phyloP scores from a whole-genome alignment of 2,888 invertebrate genomes.

The Pogonocherus hispidulus region DNA sequence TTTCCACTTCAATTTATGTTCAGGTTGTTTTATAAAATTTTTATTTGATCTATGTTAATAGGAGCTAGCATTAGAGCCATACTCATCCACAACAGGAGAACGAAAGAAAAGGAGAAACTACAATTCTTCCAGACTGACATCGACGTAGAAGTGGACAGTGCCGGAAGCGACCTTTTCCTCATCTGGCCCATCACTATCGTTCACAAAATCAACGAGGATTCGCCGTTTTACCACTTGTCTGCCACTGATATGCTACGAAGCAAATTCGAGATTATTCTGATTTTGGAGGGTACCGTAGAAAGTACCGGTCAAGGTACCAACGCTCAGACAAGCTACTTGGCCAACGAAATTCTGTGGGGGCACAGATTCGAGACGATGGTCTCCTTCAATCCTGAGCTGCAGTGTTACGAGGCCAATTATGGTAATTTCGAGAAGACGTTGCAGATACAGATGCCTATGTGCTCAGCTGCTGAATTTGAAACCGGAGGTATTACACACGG shows the following conservation, averaged over 20 bases:
- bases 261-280: constrained; percentile 88
- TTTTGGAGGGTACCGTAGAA: constrained; percentile 91
- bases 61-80: constrained; percentile 88
- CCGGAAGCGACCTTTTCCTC: constrained; percentile 90
- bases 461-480: constrained; percentile 78
- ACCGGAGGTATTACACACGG: not conserved
- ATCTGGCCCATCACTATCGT: constrained; percentile 96
- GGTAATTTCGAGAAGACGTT: constrained; percentile 88
- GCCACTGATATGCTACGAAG: constrained; percentile 85
- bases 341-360: constrained; percentile 88
- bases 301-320: constrained; percentile 82
- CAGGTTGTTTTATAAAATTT: too few relatives aligned
- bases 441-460: constrained; percentile 88
- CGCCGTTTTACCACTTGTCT: constrained; percentile 90
- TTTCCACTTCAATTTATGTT: too few relatives aligned
- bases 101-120: constrained; percentile 85
- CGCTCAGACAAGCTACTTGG: constrained; percentile 85
- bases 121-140: constrained; percentile 79
- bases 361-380: constrained; percentile 87
- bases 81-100: constrained; percentile 80
- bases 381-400: constrained; percentile 77
- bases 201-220: constrained; percentile 87
- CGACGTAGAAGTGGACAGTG: constrained; percentile 76
- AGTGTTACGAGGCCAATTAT: constrained; percentile 89
- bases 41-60: constrained; percentile 19